Evolutionary conservation across 2,797 vertebrate species (phyloP).

Genomic region (Botia kubotai): DNA sequence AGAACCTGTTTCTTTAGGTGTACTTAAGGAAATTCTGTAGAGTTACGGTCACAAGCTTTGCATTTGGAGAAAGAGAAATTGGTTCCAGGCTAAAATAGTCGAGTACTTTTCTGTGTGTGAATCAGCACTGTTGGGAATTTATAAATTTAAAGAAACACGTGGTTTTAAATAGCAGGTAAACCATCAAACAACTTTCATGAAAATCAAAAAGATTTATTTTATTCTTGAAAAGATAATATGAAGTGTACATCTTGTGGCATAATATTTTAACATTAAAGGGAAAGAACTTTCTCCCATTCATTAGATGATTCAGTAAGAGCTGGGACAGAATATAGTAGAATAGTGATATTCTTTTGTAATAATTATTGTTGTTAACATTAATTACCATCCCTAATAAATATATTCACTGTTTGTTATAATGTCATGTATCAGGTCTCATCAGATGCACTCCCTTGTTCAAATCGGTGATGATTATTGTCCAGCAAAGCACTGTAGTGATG

Average conservation of each 20-base stretch:
- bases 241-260: slow-evolving; percentile 77
- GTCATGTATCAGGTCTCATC: slow-evolving; percentile 82
- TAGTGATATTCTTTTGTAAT: slow-evolving; percentile 86
- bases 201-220: slow-evolving; percentile 61
- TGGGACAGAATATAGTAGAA: slow-evolving; percentile 84
- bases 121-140: slow-evolving; percentile 39
- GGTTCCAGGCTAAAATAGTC: slow-evolving; percentile 40
- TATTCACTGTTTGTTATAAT: slow-evolving; percentile 86
- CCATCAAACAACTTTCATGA: slow-evolving; percentile 57
- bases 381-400: slow-evolving; percentile 89
- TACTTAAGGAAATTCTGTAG: slow-evolving; percentile 50
- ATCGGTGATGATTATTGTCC: slow-evolving; percentile 63
- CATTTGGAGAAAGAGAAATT: slow-evolving; percentile 60
- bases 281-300: slow-evolving; percentile 75
- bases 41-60: slow-evolving; percentile 57
- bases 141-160: slow-evolving; percentile 49
- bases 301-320: slow-evolving; percentile 75
- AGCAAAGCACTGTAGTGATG: slow-evolving; percentile 57
- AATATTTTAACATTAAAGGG: slow-evolving; percentile 79
- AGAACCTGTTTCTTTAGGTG: slow-evolving; percentile 53
- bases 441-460: slow-evolving; percentile 75
- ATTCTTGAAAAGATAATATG: slow-evolving; percentile 67
- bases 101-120: slow-evolving; percentile 55
- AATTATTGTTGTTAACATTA: slow-evolving; percentile 84
- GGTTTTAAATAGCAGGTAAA: slow-evolving; percentile 45